Base-by-base conservation (phyloP, 2,888 invertebrate genomes). In the Cantharis lateralis region DNA sequence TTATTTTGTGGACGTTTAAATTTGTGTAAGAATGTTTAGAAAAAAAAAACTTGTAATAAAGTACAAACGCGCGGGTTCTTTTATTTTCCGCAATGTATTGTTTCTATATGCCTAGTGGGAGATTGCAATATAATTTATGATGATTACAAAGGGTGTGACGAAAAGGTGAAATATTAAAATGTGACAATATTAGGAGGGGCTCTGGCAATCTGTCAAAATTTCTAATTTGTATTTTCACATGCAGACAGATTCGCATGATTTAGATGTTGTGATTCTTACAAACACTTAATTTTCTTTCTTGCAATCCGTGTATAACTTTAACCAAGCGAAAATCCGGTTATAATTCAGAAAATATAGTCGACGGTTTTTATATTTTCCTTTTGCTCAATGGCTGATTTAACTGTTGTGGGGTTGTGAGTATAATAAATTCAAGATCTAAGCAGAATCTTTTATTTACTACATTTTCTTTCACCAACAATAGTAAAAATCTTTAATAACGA, bases 131-230 rank as follows among this genome's bases (percentile, higher is more conserved):
- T 80, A 80, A 83, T 83, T 82, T 83, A 82, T 82, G 80, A 76
- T 83, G 83, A 83, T 83, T 83, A 80, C 82, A 72, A 80, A 80
- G 81, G 82, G 83, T 79, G 82, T 81, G 81, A 82, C 82, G 77
- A 81, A 81, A 81, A 81, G 81, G 81, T 83, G 82, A 83, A 82
- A 83, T 83, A 83, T 83, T 83, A 81, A 81, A 82, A 82, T 81
- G 82, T 81, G 81, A 81, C 81, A 81, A 79, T 73, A 72, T 78
- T 71, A 80, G 82, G 81, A 80, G 82, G 81, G 77, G 81, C 74
- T 73, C 78, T 80, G 80, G 80, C 79, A 81, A 77, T 82, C 76
- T 78, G 82, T 82, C 81, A 81, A 76, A 80, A 81, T 80, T 82
- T 81, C 79, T 81, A 81, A 82, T 81, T 82, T 77, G 81, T 77